A percentile compares a stretch with the other conserved stretches of the same genome.
Conservation (phyloP, 2,113 vertebrate genomes). For the Raphicerus campestris region DNA sequence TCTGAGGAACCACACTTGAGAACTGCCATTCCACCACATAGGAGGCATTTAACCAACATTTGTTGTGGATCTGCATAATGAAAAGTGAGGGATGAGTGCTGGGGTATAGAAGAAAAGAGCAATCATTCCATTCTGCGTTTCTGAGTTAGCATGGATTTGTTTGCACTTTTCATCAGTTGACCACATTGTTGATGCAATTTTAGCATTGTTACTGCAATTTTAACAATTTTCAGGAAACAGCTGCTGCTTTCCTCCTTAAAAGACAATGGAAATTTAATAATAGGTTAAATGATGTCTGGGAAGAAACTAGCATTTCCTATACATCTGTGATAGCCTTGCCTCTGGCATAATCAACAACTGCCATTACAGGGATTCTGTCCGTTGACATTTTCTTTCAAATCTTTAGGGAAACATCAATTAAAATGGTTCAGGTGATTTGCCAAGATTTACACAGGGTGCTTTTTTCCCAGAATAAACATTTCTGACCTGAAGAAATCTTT, state of each 20-base stretch:
- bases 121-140: background rate
- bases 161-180: background rate
- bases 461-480: background rate
- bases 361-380: background rate
- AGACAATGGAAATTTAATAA: slow-evolving; percentile 40
- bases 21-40: background rate
- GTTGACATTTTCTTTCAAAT: slow-evolving; percentile 6
- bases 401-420: background rate
- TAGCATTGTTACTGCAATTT: background rate
- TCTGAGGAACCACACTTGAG: background rate
- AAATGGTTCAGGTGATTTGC: background rate
- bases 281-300: background rate
- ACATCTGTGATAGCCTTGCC: background rate
- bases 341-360: background rate
- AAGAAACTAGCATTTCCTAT: background rate
- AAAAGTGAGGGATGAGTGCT: background rate
- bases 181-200: background rate
- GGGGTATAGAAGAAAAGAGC: background rate
- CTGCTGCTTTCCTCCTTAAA: slow-evolving; percentile 22
- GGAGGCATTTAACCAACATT: background rate
- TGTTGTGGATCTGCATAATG: background rate
- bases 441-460: background rate
- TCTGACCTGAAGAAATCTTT: background rate
- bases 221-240: slow-evolving; percentile 24
- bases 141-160: background rate